Base-by-base conservation (phyloP, 1,140 invertebrate genomes). In the Nebria ingens region DNA sequence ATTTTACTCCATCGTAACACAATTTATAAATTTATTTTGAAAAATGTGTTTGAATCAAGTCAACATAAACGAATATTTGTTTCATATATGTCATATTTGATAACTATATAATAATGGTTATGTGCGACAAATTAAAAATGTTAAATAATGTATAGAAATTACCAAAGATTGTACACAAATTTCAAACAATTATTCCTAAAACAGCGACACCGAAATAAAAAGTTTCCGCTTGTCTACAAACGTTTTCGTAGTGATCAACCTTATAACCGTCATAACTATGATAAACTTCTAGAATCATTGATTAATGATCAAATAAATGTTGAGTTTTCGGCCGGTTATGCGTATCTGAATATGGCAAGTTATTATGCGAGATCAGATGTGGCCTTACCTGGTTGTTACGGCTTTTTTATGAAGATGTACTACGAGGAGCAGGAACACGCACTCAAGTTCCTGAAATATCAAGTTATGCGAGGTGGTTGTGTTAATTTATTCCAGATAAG, bases 291-390 rank as follows among this genome's bases (percentile, higher is more conserved):
- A 61, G 90, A 93, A 72, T 72, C 73, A 9, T 79, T 74, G 13
- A 73, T 93, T 21, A 94, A 94, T 67, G 79, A 85, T 29, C 91
- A 94, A 71, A 92, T 95, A 62, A 89, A 89, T 70, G 75, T 89
- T 76, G 91, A 95, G 72, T 69, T 95, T 1, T 83, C 87, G 58
- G 89, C 91, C 4, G 82, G 80, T 65, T 91, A 92, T 68, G 78
- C 81, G 21, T 94, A 95, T 71, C 69, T 89, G 65, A 83, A 86
- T 22, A 89, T 94, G 85, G 78, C 85, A 3, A 83, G 75, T 65
- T 82, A 89, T 68, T 92, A 91, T 66, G 83, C 89, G 59, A 77
- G 87, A 25, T 82, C 83, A 60, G 87, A 91, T 67, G 79, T 93
- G 1, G 87, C 87, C 13, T 69, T 91, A 2, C 76, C 76, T 2